Conservation (phyloP, 92 coral and sea anemone genomes). For the Umimayanthus kanabou region DNA sequence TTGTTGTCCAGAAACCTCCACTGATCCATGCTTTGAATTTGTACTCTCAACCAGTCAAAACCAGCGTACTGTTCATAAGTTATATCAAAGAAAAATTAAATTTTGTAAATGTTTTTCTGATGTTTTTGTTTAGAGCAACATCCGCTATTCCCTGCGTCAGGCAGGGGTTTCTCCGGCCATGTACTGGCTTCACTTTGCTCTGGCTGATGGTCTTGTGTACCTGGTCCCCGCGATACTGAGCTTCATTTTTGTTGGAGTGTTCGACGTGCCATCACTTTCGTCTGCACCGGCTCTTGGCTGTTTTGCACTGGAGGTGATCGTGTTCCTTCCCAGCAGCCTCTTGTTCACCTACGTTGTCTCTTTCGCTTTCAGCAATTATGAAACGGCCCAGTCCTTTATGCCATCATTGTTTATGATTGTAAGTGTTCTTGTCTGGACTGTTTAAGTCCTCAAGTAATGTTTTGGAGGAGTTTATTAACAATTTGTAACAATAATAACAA, state of each 20-base stretch:
- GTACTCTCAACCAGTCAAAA: too few species aligned
- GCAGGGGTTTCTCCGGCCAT: slow-evolving; percentile 72
- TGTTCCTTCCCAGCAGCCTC: slow-evolving; percentile 65
- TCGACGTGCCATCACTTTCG: slow-evolving; percentile 62
- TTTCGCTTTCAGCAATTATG: slow-evolving; percentile 80
- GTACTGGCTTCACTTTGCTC: slow-evolving; percentile 73
- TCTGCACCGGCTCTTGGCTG: slow-evolving; percentile 86
- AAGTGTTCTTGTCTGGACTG: slow-evolving; percentile 26
- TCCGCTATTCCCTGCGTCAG: slow-evolving; percentile 74
- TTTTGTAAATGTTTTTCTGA: neutral
- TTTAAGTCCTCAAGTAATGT: neutral
- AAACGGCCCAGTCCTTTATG: slow-evolving; percentile 65
- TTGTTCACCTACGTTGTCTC: slow-evolving; percentile 71
- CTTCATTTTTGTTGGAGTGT: slow-evolving; percentile 72
- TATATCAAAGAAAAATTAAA: too few species aligned
- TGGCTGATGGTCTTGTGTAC: slow-evolving; percentile 65
- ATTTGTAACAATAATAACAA: too few species aligned
- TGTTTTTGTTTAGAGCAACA: slow-evolving; percentile 47
- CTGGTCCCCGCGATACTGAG: slow-evolving; percentile 61
- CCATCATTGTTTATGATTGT: slow-evolving; percentile 59
- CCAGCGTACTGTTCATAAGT: too few species aligned
- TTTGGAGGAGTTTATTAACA: too few species aligned
- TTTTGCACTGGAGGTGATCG: slow-evolving; percentile 61
- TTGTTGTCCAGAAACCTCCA: too few species aligned
- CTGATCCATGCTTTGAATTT: too few species aligned